Percentiles rank a stretch among this genome's conserved stretches.
These are phyloP conservation scores for Luidia sarsii DNA, from an alignment of 53 echinoderm and acorn worm genomes.

Conservation along the genomic window DNA sequence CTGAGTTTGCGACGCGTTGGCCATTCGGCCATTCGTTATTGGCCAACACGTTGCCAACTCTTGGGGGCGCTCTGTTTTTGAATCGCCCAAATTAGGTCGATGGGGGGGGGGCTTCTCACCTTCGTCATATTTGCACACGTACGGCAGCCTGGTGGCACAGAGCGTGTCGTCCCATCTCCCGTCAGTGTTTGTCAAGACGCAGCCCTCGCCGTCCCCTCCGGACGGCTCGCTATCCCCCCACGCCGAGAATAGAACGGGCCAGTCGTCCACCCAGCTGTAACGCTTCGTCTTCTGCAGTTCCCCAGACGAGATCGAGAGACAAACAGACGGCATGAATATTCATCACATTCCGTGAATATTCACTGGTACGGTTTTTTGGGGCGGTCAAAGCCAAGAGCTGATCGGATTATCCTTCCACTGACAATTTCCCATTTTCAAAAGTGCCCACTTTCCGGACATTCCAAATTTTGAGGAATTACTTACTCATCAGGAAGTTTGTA, in stretches of 20 bases:
- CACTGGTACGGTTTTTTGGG: neutral
- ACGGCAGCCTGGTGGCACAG: constrained; percentile 26
- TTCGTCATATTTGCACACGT: constrained; percentile 61
- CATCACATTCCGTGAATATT: too few relatives aligned
- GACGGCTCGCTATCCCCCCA: constrained; percentile 62
- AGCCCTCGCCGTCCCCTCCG: constrained; percentile 58
- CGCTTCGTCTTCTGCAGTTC: neutral
- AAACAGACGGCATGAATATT: too few relatives aligned
- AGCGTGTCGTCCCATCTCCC: constrained; percentile 71
- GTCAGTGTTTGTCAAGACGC: constrained; percentile 47
- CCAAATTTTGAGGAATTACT: too few relatives aligned
- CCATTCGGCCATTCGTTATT: too few relatives aligned
- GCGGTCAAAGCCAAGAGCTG: neutral
- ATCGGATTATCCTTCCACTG: too few relatives aligned
- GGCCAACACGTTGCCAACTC: too few relatives aligned
- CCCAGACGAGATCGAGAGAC: neutral
- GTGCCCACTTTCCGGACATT: too few relatives aligned
- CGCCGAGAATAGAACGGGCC: constrained; percentile 40
- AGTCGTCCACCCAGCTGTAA: constrained; percentile 45
- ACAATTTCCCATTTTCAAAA: too few relatives aligned
- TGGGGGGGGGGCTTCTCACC: constrained; percentile 2
- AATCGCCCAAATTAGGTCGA: too few relatives aligned
- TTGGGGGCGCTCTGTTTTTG: too few relatives aligned
- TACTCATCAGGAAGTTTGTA: too few relatives aligned
- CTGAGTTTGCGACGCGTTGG: too few relatives aligned